Conservation (phyloP, 2,888 invertebrate species). For the Polydrusus pterygomalis region DNA sequence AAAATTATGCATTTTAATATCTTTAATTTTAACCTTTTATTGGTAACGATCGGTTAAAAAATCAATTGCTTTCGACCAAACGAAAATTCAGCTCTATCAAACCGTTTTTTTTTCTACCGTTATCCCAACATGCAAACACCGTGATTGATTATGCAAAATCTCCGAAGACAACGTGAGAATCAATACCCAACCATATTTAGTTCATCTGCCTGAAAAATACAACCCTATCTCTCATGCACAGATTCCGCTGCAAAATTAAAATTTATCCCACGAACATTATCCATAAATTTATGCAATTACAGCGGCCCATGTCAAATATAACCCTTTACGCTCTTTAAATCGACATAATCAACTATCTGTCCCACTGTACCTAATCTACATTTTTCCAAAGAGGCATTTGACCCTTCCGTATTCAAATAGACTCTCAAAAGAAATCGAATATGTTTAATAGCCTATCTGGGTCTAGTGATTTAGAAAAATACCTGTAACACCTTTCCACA, state of each 20-base stretch:
- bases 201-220: constrained; percentile 62
- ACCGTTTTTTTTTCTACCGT: constrained; percentile 46
- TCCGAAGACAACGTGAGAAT: constrained; percentile 63
- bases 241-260: constrained; percentile 63
- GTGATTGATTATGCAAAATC: constrained; percentile 61
- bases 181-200: constrained; percentile 59
- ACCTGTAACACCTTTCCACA: constrained; percentile 59
- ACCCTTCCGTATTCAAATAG: constrained; percentile 71
- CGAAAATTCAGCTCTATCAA: not conserved
- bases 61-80: too few species aligned
- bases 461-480: constrained; percentile 65
- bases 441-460: constrained; percentile 71
- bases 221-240: constrained; percentile 64
- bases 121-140: constrained; percentile 46
- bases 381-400: constrained; percentile 69
- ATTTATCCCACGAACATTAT: constrained; percentile 71
- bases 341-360: constrained; percentile 57
- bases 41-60: not conserved
- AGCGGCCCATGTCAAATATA: constrained; percentile 60
- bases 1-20: too few species aligned
- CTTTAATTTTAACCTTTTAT: too few species aligned
- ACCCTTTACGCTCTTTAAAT: constrained; percentile 5
- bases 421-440: constrained; percentile 69
- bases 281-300: constrained; percentile 67
- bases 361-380: constrained; percentile 69